Evolutionary conservation across 37 sponge, comb jelly and placozoan species (phyloP), one percentile per base, ranked within the genome.

Genomic region (Aplysina aerophoba): DNA sequence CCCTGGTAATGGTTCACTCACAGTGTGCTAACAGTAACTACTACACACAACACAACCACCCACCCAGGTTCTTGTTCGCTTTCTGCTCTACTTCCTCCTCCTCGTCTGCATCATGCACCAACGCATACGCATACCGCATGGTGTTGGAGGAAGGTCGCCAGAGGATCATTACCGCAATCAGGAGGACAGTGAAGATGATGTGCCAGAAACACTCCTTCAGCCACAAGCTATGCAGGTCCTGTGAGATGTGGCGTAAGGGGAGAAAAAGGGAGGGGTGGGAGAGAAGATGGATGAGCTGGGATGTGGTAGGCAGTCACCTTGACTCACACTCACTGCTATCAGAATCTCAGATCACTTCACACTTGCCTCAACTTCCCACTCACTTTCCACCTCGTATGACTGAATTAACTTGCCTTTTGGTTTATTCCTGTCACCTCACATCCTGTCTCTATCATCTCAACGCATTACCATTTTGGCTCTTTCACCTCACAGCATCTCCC

Each of bases 191-290:
- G 82, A 96, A 96, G 58, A 96, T 80, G 37, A 93, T 63, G 67
- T 89, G 94, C 94, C 94, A 96, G 92, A 90, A 96, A 67, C 87
- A 84, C 14, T 91, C 95, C 15, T 72, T 59, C 54, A 94, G 67
- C 95, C 95, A 94, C 81, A 89, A 54, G 73, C 87, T 89, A 59
- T 62, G 33, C 95, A 91, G 91, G 87, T 94, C 95, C 95, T 94
- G 63, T 27, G 69, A 30, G 80, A 6, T 44, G 8, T 44, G 50
- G 50, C 2, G 39, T 73, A 36, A 38, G 63, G 63, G n/a, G 12
- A 8, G 63, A 8, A 8, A 8, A 25, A 8, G 25, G 73, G 5
- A 13, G 21, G 73, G 22, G 39, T 15, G 73, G 22, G 39, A 28
- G 73, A 4, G 39, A 28, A 6, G 22, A 33, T 15, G 73, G 22